Evolutionary conservation across 2,888 invertebrate species (phyloP), one percentile per base, ranked within the genome.

Genomic region (Metalampra italica): DNA sequence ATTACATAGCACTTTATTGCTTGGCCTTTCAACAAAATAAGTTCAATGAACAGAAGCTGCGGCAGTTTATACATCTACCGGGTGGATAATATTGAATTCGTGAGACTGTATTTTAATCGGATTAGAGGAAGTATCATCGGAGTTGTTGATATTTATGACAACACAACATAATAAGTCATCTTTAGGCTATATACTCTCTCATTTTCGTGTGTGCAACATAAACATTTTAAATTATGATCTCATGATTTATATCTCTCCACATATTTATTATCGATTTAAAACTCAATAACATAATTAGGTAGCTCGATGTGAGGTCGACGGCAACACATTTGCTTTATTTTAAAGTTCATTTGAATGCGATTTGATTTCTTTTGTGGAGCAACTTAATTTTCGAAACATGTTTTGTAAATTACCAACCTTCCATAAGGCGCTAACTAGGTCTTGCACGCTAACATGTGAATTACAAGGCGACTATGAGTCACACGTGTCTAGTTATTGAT

Each of bases 1-100:
- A 77, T 79, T 76, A 77, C 69, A 66, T 65, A 65, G 64, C 64
- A 70, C 60, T 77, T 74, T 67, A 78, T 72, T 66, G 64, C 64
- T n/a, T 62, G 57, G 59, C 66, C 71, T 70, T 74, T 67, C 66
- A 67, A 69, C 64, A 70, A 75, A 45, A 71, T 62, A 62, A 69
- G 79, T 78, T 81, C 77, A 78, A 79, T 55, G 76, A 60, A 75
- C 78, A 77, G 65, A 58, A 64, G 56, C 54, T 51, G 5, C 22
- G 22, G 22, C 22, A 22, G 22, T 22, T 22, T 22, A 22, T 22
- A 22, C 22, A 22, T 22, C 22, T 34, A 34, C 3, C 34, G 7
- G 34, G 9, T 34, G 11, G 34, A 34, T 34, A 11, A 34, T 34
- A 34, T 22, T 5, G 22, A 22, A 22, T 22, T 22, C 22, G 22